These are phyloP conservation scores for Anthrax anthrax DNA, from an alignment of 2,888 invertebrate genomes.

Conservation along the genomic window DNA sequence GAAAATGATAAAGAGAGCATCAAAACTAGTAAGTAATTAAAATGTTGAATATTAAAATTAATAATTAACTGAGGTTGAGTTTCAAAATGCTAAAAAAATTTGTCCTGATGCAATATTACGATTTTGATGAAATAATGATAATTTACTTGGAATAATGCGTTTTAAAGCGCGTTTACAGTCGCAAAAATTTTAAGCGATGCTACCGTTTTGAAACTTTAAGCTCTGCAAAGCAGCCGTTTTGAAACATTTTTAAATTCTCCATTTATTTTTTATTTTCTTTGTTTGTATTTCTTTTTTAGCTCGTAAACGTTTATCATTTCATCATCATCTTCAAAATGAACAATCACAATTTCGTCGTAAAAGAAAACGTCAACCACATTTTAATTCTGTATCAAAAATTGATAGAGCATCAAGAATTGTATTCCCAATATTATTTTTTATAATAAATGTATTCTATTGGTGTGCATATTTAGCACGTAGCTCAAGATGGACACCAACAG, in stretches of 20 bases:
- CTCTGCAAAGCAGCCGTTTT: too few relatives aligned
- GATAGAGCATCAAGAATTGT: slow-evolving; percentile 59
- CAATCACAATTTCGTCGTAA: slow-evolving; percentile 20
- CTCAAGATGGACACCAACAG: slow-evolving; percentile 25
- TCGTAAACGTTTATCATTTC: slow-evolving; percentile 7
- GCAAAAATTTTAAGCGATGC: too few relatives aligned
- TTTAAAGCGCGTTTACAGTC: too few relatives aligned
- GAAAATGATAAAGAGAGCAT: not conserved
- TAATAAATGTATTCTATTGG: slow-evolving; percentile 71
- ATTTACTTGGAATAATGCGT: too few relatives aligned
- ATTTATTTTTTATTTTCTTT: too few relatives aligned
- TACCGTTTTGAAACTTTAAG: too few relatives aligned
- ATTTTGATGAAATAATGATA: too few relatives aligned
- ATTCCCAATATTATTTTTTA: slow-evolving; percentile 59
- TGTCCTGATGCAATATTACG: too few relatives aligned
- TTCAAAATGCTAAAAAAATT: too few relatives aligned
- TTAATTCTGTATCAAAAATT: slow-evolving; percentile 69
- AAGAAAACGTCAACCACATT: slow-evolving; percentile 41
- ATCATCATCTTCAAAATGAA: slow-evolving; percentile 9
- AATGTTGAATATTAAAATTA: too few relatives aligned
- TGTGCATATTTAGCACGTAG: slow-evolving; percentile 53
- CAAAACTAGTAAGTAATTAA: slow-evolving; percentile 4
- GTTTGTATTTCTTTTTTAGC: slow-evolving; percentile 3
- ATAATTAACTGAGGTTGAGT: too few relatives aligned
- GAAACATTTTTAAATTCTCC: too few relatives aligned